Conservation (phyloP, 1,140 invertebrate genomes). For the Caenorhabditis brenneri region DNA sequence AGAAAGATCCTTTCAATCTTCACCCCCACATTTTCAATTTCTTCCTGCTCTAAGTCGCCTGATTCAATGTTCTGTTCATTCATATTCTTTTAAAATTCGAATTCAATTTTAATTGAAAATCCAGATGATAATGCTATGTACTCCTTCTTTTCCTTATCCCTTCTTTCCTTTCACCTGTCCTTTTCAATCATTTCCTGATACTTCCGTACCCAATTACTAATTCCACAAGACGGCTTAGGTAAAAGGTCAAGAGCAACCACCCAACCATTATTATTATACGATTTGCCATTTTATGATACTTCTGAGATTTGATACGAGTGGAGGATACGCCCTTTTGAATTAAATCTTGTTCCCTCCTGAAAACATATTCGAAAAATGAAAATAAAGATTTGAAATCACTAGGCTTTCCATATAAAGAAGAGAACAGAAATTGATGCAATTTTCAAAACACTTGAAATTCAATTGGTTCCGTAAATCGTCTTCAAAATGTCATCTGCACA, state of each 20-base stretch:
- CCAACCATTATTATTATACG: conserved; percentile 21
- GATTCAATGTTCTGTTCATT: neutral
- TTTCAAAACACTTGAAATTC: conserved; percentile 41
- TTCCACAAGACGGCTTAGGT: conserved; percentile 16
- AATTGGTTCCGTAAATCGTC: conserved; percentile 20
- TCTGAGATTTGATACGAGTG: neutral
- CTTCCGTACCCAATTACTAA: neutral
- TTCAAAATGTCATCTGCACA: conserved; percentile 39
- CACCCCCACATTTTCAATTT: too few species aligned
- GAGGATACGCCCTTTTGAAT: neutral
- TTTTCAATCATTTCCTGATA: neutral
- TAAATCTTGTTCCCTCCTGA: neutral
- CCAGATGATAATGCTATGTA: neutral
- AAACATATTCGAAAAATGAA: neutral
- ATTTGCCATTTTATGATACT: neutral
- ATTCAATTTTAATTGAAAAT: neutral
- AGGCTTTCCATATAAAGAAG: neutral
- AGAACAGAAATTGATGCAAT: conserved; percentile 41
- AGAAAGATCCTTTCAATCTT: too few species aligned
- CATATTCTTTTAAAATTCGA: neutral
- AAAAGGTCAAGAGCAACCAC: conserved; percentile 31
- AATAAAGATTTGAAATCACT: conserved; percentile 12
- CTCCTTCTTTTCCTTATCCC: neutral
- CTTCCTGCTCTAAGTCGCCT: too few species aligned
- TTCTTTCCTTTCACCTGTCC: neutral